phyloP scores from a whole-genome alignment of 2,888 invertebrate species.

The Eupeodes latifasciatus region DNA sequence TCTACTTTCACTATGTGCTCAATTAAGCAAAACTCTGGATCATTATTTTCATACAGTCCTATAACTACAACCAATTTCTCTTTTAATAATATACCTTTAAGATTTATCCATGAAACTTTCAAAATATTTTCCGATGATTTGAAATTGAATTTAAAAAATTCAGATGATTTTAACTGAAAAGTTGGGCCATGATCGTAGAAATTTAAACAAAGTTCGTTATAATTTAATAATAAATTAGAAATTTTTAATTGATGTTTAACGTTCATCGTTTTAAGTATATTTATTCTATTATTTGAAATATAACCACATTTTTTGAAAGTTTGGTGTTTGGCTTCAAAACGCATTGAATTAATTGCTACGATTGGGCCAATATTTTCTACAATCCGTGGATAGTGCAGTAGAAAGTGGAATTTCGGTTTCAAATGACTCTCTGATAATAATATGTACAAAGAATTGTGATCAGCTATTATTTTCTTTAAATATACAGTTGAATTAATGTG shows the following conservation, averaged over 20 bases:
- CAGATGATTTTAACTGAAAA: too few species aligned
- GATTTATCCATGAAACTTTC: neutral
- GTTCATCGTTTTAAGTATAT: neutral
- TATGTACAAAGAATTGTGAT: neutral
- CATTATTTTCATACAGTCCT: neutral
- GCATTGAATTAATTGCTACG: neutral
- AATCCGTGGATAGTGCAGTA: neutral
- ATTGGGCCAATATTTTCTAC: neutral
- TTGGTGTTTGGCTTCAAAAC: neutral
- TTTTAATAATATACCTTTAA: neutral
- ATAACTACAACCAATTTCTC: neutral
- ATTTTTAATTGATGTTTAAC: neutral
- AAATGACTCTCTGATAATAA: neutral
- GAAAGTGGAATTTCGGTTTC: slow-evolving; percentile 1
- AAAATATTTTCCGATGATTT: neutral
- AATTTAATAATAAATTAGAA: neutral
- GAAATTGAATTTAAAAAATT: too few species aligned
- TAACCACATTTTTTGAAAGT: neutral
- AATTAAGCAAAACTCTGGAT: neutral
- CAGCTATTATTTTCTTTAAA: neutral
- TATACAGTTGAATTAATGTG: neutral
- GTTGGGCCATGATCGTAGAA: too few species aligned
- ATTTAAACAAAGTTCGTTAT: neutral
- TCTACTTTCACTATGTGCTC: neutral
- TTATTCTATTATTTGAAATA: neutral